Evolutionary conservation across 2,113 vertebrate genomes (phyloP), one percentile per base, ranked within the genome.

Genomic region (Galeopterus variegatus): DNA sequence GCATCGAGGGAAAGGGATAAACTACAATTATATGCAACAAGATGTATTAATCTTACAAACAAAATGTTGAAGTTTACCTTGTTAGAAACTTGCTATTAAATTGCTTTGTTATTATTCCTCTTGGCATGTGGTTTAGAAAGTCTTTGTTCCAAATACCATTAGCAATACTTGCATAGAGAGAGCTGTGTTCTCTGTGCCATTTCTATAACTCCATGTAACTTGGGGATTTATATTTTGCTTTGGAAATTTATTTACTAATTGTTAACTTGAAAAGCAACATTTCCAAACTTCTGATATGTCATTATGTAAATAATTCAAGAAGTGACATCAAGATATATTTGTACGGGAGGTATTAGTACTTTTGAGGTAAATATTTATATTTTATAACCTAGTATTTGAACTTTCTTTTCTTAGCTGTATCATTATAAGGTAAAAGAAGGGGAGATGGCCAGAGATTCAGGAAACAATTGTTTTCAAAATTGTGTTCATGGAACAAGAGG

Each of bases 171-270:
- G 26, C 62, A n/a, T 52, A 60, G 58, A 70, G 65, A 6, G 2
- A 8, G 0, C 21, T 80, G 23, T 77, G 15, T 45, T 82, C 31
- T 96, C 54, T 88, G 24, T 6, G 8, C 14, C 12, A 7, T 81
- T 64, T 85, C 64, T 82, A 19, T 8, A 81, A 67, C 36, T 33
- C 23, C 21, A 6, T 56, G 18, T 48, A 65, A 86, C 77, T 70
- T 90, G 36, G 19, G 75, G 21, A 87, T 95, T 84, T 90, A 64
- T 36, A 64, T 87, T 87, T 93, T 79, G n/a, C 41, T 95, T 95
- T 89, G 79, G 58, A 93, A 93, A 91, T 41, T 86, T 91, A 86
- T 69, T 97, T 93, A 82, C 33, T 86, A 65, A 82, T 36, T 91
- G 10, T 36, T 88, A 88, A 90, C 48, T 41, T 87, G 41, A 89